A percentile compares a stretch with the other conserved stretches of the same genome.
Evolutionary conservation across 2,888 invertebrate genomes (phyloP).

Genomic region (Acrocyrtus sp.): DNA sequence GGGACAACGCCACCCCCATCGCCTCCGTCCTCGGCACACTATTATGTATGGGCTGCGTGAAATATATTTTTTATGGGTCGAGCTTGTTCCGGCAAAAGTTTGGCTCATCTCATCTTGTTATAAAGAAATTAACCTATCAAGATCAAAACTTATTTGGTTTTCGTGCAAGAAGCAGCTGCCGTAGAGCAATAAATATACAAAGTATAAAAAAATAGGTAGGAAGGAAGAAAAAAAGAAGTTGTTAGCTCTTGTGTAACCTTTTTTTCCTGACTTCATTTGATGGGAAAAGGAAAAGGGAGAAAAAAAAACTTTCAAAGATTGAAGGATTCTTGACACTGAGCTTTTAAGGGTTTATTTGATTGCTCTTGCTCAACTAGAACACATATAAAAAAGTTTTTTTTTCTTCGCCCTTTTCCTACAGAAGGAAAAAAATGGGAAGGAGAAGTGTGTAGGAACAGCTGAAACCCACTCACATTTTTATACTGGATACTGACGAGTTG

Average conservation of each 20-base stretch:
- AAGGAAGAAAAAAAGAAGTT: constrained; percentile 10
- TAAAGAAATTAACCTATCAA: constrained; percentile 44
- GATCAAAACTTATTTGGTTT: constrained; percentile 36
- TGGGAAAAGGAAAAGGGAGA: not conserved
- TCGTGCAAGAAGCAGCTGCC: constrained; percentile 35
- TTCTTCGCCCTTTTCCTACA: too few species aligned
- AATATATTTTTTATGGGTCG: too few species aligned
- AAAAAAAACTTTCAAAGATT: constrained; percentile 41
- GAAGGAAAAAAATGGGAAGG: too few species aligned
- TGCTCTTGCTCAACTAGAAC: constrained; percentile 45
- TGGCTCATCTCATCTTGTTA: constrained; percentile 31
- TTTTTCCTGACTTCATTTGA: too few species aligned
- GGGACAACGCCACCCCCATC: too few species aligned
- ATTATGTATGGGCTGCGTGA: too few species aligned
- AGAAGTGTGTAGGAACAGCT: not conserved
- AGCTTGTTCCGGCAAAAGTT: too few species aligned
- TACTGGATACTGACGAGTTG: not conserved
- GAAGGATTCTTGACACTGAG: constrained; percentile 47
- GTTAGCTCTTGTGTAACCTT: too few species aligned
- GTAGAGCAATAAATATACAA: constrained; percentile 34
- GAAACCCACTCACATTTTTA: not conserved
- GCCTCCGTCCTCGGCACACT: too few species aligned
- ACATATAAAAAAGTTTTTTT: constrained; percentile 36
- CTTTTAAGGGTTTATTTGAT: constrained; percentile 51
- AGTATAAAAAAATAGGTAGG: not conserved